phyloP scores from a whole-genome alignment of 2,113 vertebrate species.

The Brienomyrus longianalis region DNA sequence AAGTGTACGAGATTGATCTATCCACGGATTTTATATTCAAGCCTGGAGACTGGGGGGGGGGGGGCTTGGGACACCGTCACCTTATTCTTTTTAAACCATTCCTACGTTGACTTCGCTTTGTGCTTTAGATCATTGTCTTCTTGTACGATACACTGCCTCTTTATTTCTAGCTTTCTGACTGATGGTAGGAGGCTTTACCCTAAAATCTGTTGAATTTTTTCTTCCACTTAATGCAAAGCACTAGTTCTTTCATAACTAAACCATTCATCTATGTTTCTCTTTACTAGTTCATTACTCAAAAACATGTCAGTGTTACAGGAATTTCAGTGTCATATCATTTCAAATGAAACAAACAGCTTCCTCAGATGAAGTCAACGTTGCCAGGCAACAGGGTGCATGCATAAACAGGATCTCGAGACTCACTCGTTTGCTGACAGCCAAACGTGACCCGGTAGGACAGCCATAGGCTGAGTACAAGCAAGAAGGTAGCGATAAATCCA shows the following conservation, averaged over 20 bases:
- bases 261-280: background rate
- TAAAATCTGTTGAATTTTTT: too few relatives aligned
- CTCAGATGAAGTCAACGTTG: background rate
- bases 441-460: conserved; percentile 64
- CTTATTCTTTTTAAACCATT: background rate
- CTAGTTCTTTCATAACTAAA: background rate
- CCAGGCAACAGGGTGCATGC: background rate
- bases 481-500: conserved; percentile 66
- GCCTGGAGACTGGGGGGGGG: background rate
- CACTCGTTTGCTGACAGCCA: conserved; percentile 61
- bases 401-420: conserved; percentile 31
- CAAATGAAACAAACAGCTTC: background rate
- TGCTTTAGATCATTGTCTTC: background rate
- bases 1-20: too few relatives aligned
- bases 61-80: background rate
- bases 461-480: conserved; percentile 63
- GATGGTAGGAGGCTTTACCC: too few relatives aligned
- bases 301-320: background rate
- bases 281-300: background rate
- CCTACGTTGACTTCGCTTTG: background rate
- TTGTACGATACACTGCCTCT: background rate
- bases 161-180: too few relatives aligned
- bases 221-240: too few relatives aligned
- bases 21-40: too few relatives aligned
- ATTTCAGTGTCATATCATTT: background rate